These are phyloP conservation scores for Resseliella maxima DNA, from an alignment of 2,888 invertebrate genomes.

Conservation along the genomic window DNA sequence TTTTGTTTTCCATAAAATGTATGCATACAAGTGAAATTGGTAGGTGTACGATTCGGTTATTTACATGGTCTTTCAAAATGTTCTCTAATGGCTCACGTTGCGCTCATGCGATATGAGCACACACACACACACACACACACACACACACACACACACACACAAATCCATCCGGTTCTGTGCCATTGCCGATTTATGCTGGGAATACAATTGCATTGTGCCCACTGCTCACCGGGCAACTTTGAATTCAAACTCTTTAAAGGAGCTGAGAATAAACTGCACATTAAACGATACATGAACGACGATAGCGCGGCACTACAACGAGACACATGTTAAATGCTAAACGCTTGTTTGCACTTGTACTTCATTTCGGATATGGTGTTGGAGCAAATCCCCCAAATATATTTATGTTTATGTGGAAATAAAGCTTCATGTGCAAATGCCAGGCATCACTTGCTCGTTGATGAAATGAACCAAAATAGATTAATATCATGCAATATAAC, in stretches of 20 bases:
- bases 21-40: slow-evolving; percentile 22
- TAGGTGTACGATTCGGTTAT: slow-evolving; percentile 28
- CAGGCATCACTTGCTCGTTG: not conserved
- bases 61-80: not conserved
- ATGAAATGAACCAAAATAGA: not conserved
- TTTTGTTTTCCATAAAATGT: not conserved
- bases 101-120: slow-evolving; percentile 13
- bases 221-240: not conserved
- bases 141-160: too few species aligned
- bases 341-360: slow-evolving; percentile 28
- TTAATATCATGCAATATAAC: not conserved
- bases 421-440: not conserved
- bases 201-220: slow-evolving; percentile 23
- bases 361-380: slow-evolving; percentile 28
- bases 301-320: not conserved
- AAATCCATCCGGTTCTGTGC: slow-evolving; percentile 19
- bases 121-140: too few species aligned
- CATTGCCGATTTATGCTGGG: not conserved
- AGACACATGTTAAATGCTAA: slow-evolving; percentile 27
- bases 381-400: not conserved
- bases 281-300: not conserved
- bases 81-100: not conserved
- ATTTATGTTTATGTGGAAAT: not conserved
- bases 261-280: slow-evolving; percentile 1
- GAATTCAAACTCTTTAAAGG: not conserved